Evolutionary conservation across 2,797 vertebrate species (phyloP).

Genomic region (Gouania willdenowi): DNA sequence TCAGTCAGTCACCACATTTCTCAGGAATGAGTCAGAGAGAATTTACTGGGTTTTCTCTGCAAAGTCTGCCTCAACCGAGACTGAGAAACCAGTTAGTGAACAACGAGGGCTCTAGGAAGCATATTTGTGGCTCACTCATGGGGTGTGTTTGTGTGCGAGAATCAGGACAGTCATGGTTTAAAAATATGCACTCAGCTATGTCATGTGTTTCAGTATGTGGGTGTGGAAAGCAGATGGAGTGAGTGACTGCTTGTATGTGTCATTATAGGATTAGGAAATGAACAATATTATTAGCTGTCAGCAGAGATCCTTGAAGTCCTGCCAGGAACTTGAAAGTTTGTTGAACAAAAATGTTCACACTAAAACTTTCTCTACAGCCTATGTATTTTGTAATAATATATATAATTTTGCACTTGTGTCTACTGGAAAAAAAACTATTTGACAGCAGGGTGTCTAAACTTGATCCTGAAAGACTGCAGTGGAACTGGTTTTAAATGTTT

Average conservation of each 20-base stretch:
- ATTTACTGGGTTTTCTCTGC: constrained; percentile 12
- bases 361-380: too few relatives aligned
- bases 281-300: too few relatives aligned
- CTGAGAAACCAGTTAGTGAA: constrained; percentile 21
- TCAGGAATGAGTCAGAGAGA: constrained; percentile 9
- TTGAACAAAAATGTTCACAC: too few relatives aligned
- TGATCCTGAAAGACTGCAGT: too few relatives aligned
- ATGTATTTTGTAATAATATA: too few relatives aligned
- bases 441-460: too few relatives aligned
- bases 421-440: too few relatives aligned
- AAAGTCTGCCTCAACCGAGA: constrained; percentile 10
- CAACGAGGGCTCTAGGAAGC: constrained; percentile 40
- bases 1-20: constrained; percentile 18
- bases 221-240: constrained; percentile 2
- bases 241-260: not conserved
- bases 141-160: constrained; percentile 39
- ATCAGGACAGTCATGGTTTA: constrained; percentile 30
- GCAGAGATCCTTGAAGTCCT: too few relatives aligned
- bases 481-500: too few relatives aligned
- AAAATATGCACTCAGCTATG: constrained; percentile 29
- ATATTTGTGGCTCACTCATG: constrained; percentile 54
- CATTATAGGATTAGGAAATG: too few relatives aligned
- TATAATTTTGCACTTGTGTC: too few relatives aligned
- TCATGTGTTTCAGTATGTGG: constrained; percentile 14
- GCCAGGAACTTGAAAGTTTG: too few relatives aligned